These are phyloP conservation scores for Dolichallabes microphthalmus DNA, from an alignment of 2,113 vertebrate genomes.

Conservation along the genomic window DNA sequence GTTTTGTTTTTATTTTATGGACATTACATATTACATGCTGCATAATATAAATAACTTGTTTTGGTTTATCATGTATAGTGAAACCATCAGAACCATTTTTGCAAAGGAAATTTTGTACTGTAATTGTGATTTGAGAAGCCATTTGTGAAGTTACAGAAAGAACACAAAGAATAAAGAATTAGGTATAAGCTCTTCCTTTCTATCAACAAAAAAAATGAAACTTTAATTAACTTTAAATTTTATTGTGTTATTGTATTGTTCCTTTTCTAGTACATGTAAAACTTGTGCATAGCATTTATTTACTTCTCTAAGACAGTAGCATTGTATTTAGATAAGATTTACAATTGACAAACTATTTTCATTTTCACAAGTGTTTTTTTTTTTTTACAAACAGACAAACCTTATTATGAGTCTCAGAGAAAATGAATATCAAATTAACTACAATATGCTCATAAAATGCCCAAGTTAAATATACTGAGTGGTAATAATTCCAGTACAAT, in stretches of 20 bases:
- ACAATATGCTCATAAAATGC: background rate
- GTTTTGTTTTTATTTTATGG: background rate
- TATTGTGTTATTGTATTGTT: background rate
- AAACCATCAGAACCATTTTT: background rate
- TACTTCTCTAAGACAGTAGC: background rate
- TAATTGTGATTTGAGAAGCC: background rate
- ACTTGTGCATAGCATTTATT: background rate
- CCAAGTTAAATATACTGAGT: background rate
- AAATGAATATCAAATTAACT: background rate
- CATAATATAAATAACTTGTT: no score
- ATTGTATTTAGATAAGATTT: background rate
- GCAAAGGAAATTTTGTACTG: background rate
- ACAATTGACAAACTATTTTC: background rate
- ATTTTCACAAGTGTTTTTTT: background rate
- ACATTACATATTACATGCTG: no score
- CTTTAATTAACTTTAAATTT: background rate
- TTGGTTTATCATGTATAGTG: background rate
- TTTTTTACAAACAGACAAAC: background rate
- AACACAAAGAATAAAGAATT: no score
- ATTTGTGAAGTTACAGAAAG: background rate
- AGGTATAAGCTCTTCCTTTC: no score
- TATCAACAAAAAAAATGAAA: background rate
- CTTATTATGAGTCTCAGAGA: background rate
- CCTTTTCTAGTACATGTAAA: background rate
- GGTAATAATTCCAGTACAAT: background rate